Evolutionary conservation across 1,140 invertebrate genomes (phyloP).

Genomic region (Solenopsis invicta): DNA sequence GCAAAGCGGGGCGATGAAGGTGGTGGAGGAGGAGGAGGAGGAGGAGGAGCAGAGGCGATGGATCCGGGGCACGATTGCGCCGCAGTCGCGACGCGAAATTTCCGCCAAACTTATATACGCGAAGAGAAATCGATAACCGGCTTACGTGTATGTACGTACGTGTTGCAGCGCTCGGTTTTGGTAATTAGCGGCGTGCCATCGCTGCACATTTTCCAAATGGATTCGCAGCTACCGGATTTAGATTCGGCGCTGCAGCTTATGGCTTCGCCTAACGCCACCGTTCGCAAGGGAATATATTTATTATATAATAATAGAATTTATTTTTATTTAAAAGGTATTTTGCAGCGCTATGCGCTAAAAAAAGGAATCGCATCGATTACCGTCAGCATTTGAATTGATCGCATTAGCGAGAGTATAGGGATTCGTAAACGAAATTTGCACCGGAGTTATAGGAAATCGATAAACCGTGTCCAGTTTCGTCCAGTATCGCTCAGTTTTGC

Average conservation of each 20-base stretch:
- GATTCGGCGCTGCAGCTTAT: neutral
- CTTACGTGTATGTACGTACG: neutral
- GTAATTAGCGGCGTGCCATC: neutral
- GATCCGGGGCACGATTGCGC: conserved; percentile 29
- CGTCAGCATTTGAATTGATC: conserved; percentile 8
- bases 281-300: neutral
- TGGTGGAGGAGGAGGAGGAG: neutral
- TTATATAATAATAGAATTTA: neutral
- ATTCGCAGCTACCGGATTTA: conserved; percentile 3
- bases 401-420: neutral
- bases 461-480: neutral
- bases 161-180: conserved; percentile 20
- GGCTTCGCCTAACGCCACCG: neutral
- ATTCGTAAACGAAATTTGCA: neutral
- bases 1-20: neutral
- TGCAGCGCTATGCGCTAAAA: neutral
- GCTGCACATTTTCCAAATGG: conserved; percentile 18
- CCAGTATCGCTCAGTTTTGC: neutral
- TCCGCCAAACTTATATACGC: conserved; percentile 40
- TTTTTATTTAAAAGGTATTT: conserved; percentile 8
- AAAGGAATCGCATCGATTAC: neutral
- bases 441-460: conserved; percentile 3
- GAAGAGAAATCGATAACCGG: conserved; percentile 29
- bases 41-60: neutral
- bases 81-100: conserved; percentile 36